Base-by-base conservation (phyloP, 92 coral and sea anemone genomes). In the Actinernus sp. region DNA sequence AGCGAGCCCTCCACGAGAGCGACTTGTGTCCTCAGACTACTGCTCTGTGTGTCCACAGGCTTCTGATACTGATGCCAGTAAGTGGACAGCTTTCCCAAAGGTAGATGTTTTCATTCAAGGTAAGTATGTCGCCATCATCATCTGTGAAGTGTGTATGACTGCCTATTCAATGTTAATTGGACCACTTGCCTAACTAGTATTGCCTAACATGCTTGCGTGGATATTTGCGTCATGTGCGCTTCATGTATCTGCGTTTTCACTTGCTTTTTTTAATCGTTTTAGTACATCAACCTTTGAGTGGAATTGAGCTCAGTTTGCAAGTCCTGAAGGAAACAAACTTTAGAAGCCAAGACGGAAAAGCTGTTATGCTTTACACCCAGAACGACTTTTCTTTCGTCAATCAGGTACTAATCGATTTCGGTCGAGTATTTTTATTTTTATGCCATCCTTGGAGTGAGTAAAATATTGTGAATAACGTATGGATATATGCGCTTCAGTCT, bases 271-370 rank as follows among this genome's bases (percentile, higher is more conserved):
- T 43, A 0, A 26, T 47, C 24, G 8, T 71, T 29, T 44, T 31
- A 90, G 97, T 90, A 51, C 97, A 90, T 38, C 90, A 84, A 36
- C 97, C 97, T 7, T 27, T 81, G 58, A 73, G 65, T 55, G 92
- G 97, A 12, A 39, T 73, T 31, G 53, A 76, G 44, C 47, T 73
- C 18, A 57, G 69, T 5, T 37, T 67, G 3, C 54, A 38, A 14
- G 69, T 82, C 43, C 75, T 90, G 37, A 79, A 63, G 34, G 70
- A 76, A 36, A 25, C 64, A 2, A 66, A 61, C 30, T 68, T 52
- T 50, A 61, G 45, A 18, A 26, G 58, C 13, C 4, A 56, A 1
- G 22, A 44, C 20, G 84, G 71, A 36, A 49, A 47, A 29, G 87
- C 91, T 4, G 46, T 88, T 33, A 73, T 95, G 22, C 65, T 95